phyloP scores from a whole-genome alignment of 2,888 invertebrate species.

The Aspidiotus rigidus region DNA sequence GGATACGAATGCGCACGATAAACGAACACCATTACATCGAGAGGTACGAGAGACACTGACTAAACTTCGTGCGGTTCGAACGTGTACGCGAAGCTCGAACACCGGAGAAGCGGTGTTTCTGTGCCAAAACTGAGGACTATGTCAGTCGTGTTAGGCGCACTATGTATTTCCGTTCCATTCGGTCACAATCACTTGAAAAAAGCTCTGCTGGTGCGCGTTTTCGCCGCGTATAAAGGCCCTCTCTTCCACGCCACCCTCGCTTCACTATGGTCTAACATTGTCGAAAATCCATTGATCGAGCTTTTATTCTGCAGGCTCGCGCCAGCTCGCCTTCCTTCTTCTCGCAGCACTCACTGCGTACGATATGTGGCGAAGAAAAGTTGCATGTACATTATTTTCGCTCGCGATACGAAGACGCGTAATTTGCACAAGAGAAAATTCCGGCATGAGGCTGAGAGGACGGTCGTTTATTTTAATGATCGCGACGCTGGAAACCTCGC shows the following conservation, averaged over 20 bases:
- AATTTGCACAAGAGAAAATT: too few relatives aligned
- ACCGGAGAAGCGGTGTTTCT: slow-evolving; percentile 18
- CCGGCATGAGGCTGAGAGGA: too few relatives aligned
- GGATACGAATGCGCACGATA: slow-evolving; percentile 9
- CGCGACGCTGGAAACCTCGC: too few relatives aligned
- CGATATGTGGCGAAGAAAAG: too few relatives aligned
- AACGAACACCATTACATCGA: slow-evolving; percentile 17
- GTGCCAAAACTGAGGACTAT: slow-evolving; percentile 29
- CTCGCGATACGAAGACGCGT: too few relatives aligned
- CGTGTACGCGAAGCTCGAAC: slow-evolving; percentile 19
- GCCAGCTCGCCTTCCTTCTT: slow-evolving; percentile 18
- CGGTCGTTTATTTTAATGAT: too few relatives aligned
- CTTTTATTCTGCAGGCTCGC: slow-evolving; percentile 28
- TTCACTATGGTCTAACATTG: slow-evolving; percentile 26
- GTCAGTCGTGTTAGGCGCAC: slow-evolving; percentile 29
- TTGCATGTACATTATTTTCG: too few relatives aligned
- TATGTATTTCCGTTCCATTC: slow-evolving; percentile 24
- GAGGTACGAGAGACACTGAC: slow-evolving; percentile 18
- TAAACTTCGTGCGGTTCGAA: too few relatives aligned
- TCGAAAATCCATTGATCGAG: slow-evolving; percentile 31
- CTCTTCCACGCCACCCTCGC: not conserved
- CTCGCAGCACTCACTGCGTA: too few relatives aligned
- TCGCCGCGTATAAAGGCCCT: not conserved
- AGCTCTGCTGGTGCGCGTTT: not conserved
- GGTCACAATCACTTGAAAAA: slow-evolving; percentile 23